phyloP scores from a whole-genome alignment of 2,797 vertebrate genomes.

The Falco peregrinus region DNA sequence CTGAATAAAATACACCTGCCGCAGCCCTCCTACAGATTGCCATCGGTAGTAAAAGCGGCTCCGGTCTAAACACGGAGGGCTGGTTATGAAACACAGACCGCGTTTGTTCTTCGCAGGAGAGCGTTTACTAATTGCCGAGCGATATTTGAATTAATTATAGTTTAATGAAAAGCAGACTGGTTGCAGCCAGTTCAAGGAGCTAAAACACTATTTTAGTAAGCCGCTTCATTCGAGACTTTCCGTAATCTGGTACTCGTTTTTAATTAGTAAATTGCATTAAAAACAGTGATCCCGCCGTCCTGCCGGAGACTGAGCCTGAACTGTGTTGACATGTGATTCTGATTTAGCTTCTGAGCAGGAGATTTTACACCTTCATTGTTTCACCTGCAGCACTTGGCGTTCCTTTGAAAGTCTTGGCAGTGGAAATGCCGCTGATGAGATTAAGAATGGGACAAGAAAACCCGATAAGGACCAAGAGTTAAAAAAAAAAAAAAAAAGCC shows the following conservation, averaged over 20 bases:
- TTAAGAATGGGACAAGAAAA: constrained; percentile 17
- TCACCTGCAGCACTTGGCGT: constrained; percentile 13
- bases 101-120: background rate
- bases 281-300: constrained; percentile 41
- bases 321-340: constrained; percentile 34
- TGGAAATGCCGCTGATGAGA: constrained; percentile 24
- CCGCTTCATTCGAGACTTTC: constrained; percentile 15
- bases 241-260: constrained; percentile 34
- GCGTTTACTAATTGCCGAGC: background rate
- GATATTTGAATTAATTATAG: background rate
- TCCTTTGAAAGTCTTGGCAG: background rate
- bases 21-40: background rate
- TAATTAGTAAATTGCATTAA: constrained; percentile 70
- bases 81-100: rapidly evolving
- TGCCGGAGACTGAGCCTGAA: constrained; percentile 25
- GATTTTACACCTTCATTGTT: constrained; percentile 22
- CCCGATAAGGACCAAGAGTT: background rate
- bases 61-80: background rate
- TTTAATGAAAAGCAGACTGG: background rate
- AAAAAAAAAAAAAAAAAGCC: background rate
- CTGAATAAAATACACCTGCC: constrained; percentile 2
- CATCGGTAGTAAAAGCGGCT: background rate
- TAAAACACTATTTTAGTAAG: background rate
- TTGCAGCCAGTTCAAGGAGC: background rate
- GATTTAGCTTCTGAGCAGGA: constrained; percentile 52